Evolutionary conservation across 2,113 vertebrate species (phyloP).

Genomic region (Condylura cristata): DNA sequence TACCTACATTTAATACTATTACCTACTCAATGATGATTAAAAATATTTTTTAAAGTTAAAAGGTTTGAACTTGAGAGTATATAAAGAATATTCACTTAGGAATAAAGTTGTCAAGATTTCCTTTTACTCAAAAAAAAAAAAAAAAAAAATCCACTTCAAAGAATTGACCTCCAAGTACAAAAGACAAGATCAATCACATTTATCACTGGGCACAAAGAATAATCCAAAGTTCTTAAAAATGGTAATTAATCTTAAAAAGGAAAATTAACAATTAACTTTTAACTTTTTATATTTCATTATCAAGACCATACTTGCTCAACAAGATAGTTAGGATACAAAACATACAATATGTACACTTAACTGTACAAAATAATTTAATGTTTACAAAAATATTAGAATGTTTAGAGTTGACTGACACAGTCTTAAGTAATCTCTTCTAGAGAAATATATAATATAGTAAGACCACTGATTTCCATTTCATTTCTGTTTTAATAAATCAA

Average conservation of each 20-base stretch:
- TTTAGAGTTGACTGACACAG: constrained; percentile 94
- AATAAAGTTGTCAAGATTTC: constrained; percentile 64
- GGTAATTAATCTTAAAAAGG: constrained; percentile 80
- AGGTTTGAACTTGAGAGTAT: not conserved
- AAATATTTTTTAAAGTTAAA: constrained; percentile 26
- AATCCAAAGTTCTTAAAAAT: constrained; percentile 67
- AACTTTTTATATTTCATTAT: constrained; percentile 77
- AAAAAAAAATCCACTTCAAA: constrained; percentile 52
- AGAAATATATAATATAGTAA: constrained; percentile 83
- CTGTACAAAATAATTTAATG: constrained; percentile 91
- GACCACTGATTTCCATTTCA: constrained; percentile 77
- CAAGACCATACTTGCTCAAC: constrained; percentile 83
- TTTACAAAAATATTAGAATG: constrained; percentile 87
- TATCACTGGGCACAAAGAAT: constrained; percentile 65
- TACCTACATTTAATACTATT: not conserved
- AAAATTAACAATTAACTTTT: constrained; percentile 84
- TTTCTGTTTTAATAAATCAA: constrained; percentile 87
- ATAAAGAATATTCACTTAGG: constrained; percentile 26
- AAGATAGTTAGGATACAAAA: constrained; percentile 86
- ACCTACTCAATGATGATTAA: not conserved
- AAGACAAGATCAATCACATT: constrained; percentile 66
- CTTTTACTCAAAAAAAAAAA: constrained; percentile 72
- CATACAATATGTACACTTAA: constrained; percentile 86
- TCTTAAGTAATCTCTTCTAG: constrained; percentile 89
- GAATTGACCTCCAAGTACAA: constrained; percentile 69